phyloP scores from a whole-genome alignment of 2,888 invertebrate species.

The Beris chalybata region DNA sequence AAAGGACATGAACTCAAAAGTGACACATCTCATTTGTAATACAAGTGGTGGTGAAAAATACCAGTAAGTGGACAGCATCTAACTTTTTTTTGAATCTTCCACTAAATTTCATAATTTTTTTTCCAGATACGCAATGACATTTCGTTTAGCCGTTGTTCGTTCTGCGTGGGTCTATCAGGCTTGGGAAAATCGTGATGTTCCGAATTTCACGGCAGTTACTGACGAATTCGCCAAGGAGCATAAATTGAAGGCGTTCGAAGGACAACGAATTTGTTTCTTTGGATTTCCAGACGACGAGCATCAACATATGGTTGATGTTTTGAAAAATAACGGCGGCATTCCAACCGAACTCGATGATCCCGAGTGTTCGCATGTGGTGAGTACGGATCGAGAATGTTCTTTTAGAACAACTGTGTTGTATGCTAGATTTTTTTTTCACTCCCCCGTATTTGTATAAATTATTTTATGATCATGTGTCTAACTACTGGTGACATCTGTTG shows the following conservation, averaged over 20 bases:
- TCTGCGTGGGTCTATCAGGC: constrained; percentile 85
- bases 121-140: constrained; percentile 78
- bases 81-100: background rate
- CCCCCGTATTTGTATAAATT: constrained; percentile 10
- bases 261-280: constrained; percentile 82
- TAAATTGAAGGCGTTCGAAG: constrained; percentile 85
- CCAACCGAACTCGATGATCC: constrained; percentile 77
- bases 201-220: constrained; percentile 70
- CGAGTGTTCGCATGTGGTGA: constrained; percentile 90
- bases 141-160: constrained; percentile 85
- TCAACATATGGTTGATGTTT: constrained; percentile 88
- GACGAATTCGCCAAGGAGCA: constrained; percentile 70
- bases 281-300: constrained; percentile 90
- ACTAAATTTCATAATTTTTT: background rate
- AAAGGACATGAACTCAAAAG: constrained; percentile 83
- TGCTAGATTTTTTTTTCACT: constrained; percentile 28
- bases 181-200: constrained; percentile 79
- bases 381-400: constrained; percentile 51
- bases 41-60: constrained; percentile 90
- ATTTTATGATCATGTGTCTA: constrained; percentile 18
- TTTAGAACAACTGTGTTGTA: constrained; percentile 2
- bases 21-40: constrained; percentile 92
- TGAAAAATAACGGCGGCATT: constrained; percentile 83
- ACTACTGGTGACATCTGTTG: constrained; percentile 34
- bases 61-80: constrained; percentile 57